Evolutionary conservation across 2,113 vertebrate species (phyloP).

Genomic region (Muntiacus reevesi): DNA sequence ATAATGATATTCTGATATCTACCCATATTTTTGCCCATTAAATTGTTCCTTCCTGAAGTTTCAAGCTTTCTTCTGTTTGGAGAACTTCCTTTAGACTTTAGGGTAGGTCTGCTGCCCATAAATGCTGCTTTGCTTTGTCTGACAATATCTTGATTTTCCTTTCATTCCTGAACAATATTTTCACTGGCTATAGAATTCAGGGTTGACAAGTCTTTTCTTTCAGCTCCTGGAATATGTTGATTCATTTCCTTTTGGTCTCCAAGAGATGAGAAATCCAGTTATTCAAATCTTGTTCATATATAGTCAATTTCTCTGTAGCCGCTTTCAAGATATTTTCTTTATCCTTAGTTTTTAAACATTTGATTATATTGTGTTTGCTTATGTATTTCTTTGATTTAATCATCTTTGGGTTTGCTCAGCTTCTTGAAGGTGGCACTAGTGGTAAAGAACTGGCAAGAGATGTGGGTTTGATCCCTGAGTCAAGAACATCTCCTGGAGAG

Average conservation of each 20-base stretch:
- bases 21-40: not conserved
- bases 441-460: not conserved
- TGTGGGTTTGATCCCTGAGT: not conserved
- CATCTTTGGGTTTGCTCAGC: not conserved
- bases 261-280: not conserved
- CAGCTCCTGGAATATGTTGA: not conserved
- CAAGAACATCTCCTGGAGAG: not conserved
- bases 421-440: not conserved
- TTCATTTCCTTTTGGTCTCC: not conserved
- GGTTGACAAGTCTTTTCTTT: not conserved
- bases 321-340: not conserved
- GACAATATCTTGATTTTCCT: not conserved
- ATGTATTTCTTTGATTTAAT: not conserved
- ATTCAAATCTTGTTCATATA: not conserved
- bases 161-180: not conserved
- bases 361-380: not conserved
- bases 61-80: not conserved
- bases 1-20: not conserved
- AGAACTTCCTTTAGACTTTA: not conserved
- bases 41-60: not conserved
- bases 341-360: no score
- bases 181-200: not conserved
- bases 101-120: not conserved
- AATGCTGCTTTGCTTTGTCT: not conserved
- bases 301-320: not conserved